Evolutionary conservation across 2,888 invertebrate species (phyloP).

Genomic region (Tetropium fuscum): DNA sequence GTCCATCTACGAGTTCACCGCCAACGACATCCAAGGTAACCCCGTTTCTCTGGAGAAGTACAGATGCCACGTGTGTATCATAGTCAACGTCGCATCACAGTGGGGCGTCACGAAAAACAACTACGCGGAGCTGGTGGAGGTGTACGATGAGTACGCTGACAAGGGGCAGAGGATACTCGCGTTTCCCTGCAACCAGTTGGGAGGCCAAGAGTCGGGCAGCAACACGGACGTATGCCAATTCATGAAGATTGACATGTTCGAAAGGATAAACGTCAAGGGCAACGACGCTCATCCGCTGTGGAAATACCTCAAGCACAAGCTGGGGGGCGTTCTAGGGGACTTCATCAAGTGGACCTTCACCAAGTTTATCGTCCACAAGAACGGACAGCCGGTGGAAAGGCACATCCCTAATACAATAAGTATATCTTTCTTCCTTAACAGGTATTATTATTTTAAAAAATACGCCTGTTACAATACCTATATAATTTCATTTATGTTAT

Average conservation of each 20-base stretch:
- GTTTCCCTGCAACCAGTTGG: constrained; percentile 92
- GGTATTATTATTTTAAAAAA: too few relatives aligned
- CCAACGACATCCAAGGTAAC: constrained; percentile 85
- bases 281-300: constrained; percentile 74
- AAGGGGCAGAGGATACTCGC: constrained; percentile 83
- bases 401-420: constrained; percentile 71
- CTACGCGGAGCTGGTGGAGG: constrained; percentile 84
- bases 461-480: too few relatives aligned
- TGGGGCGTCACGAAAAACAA: constrained; percentile 87
- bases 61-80: constrained; percentile 83
- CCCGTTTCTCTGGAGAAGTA: constrained; percentile 83
- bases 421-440: too few relatives aligned
- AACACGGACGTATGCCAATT: constrained; percentile 75
- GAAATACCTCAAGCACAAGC: constrained; percentile 71
- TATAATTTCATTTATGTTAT: too few relatives aligned
- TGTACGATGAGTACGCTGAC: constrained; percentile 80
- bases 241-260: constrained; percentile 78
- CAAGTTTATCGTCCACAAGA: constrained; percentile 82
- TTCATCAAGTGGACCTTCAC: constrained; percentile 92
- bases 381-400: constrained; percentile 77
- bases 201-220: constrained; percentile 76
- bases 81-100: constrained; percentile 91
- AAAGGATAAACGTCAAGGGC: constrained; percentile 79
- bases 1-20: constrained; percentile 86
- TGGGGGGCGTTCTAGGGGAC: constrained; percentile 70